These are phyloP conservation scores for Champsocephalus esox DNA, from an alignment of 2,797 vertebrate genomes.

Conservation along the genomic window DNA sequence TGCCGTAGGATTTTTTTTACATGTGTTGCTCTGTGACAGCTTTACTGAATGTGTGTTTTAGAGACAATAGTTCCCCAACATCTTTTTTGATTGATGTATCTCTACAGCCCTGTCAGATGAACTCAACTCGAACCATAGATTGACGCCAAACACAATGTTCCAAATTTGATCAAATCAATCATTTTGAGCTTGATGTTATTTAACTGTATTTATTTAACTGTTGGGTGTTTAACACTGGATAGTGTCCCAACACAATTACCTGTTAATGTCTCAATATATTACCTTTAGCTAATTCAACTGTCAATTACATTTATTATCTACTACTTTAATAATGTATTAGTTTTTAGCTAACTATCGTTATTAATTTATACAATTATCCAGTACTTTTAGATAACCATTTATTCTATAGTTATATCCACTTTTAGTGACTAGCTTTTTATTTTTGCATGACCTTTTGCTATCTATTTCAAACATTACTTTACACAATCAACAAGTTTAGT, in stretches of 20 bases:
- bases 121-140: neutral
- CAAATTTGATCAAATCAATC: conserved; percentile 2
- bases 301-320: neutral
- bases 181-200: neutral
- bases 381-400: neutral
- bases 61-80: neutral
- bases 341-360: neutral
- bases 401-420: neutral
- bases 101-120: conserved; percentile 1
- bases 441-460: neutral
- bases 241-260: neutral
- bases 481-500: neutral
- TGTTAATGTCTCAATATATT: neutral
- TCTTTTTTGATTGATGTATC: neutral
- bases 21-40: conserved; percentile 53
- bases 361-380: neutral
- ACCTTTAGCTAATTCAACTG: neutral
- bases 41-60: conserved; percentile 25
- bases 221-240: neutral
- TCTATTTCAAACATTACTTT: neutral
- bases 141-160: neutral
- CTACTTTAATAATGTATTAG: neutral
- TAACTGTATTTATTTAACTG: neutral
- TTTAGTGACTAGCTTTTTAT: neutral
- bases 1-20: conserved; percentile 44